These are phyloP conservation scores for Otolemur crassicaudatus DNA, from an alignment of 2,797 vertebrate genomes.

Conservation along the genomic window DNA sequence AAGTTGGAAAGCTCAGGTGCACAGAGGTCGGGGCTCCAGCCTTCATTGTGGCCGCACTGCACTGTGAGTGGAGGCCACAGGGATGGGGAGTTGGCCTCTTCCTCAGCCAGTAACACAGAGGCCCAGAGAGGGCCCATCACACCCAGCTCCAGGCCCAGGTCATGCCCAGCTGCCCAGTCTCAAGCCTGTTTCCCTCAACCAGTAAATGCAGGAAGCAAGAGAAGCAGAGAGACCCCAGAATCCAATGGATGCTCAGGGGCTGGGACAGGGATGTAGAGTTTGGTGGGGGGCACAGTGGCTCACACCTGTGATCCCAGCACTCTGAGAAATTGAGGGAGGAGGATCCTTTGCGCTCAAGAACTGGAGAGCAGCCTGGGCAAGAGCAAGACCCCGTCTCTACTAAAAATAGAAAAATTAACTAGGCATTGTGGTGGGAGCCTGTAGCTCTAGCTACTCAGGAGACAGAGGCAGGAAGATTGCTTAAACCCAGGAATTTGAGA, in stretches of 20 bases:
- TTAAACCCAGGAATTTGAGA: no score
- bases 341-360: no score
- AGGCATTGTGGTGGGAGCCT: no score
- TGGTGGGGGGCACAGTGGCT: neutral
- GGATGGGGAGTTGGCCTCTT: neutral
- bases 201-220: neutral
- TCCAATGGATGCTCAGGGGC: neutral
- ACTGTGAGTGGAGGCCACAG: neutral
- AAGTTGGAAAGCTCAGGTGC: neutral
- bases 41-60: neutral
- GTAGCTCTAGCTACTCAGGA: no score
- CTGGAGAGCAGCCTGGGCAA: no score
- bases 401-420: no score
- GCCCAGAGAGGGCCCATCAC: fast-evolving
- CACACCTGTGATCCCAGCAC: no score
- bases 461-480: no score
- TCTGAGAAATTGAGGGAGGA: no score
- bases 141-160: neutral
- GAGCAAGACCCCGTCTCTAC: no score
- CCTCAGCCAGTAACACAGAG: fast-evolving
- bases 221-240: neutral
- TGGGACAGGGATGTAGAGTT: no score
- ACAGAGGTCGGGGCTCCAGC: neutral
- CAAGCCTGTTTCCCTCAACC: neutral
- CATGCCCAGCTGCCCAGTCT: neutral